Base-by-base conservation (phyloP, 92 coral and sea anemone genomes). In the Epizoanthus rinbou region DNA sequence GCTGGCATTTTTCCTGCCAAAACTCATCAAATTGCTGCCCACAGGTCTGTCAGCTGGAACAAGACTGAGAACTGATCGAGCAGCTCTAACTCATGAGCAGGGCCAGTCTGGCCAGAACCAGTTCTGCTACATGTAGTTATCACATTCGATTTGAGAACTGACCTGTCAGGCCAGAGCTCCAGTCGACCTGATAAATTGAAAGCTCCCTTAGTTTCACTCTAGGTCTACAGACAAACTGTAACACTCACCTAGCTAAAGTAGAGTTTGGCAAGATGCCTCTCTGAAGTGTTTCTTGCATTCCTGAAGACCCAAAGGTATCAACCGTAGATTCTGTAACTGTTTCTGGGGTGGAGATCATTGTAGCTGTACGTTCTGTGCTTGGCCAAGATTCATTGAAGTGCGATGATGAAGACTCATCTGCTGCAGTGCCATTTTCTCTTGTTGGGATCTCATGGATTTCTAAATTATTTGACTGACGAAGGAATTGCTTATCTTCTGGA, bases 311-410 rank as follows among this genome's bases (percentile, higher is more conserved):
- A 17, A 57, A 9, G 6, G 79, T 90, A 64, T 95, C 95, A 63
- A 84, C 95, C 21, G 99, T 92, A 54, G 93, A 88, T 2, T 91
- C 88, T 53, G 86, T 73, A 39, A 81, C 84, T 35, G 90, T 82
- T 65, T 87, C 86, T 35, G 57, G 84, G n/a, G 89, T 88, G 65
- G 93, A 89, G 11, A 89, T 85, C 60, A 86, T 72, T 33, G 91
- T 90, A 8, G 90, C 71, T 65, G 91, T 89, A 22, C 87, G 74
- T 70, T 94, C 99, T 16, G 99, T 94, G 67, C 99, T 97, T 10
- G 98, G 99, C 99, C 99, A 97, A 8, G 99, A 97, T 87, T 97
- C 99, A 60, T 97, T 88, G 79, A 97, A 97, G 84, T 86, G 95
- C 24, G 98, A 91, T 22, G 97, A 91, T 57, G 99, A 94, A 37